Base-by-base conservation (phyloP, 2,888 invertebrate genomes). In the Cephus spinipes region DNA sequence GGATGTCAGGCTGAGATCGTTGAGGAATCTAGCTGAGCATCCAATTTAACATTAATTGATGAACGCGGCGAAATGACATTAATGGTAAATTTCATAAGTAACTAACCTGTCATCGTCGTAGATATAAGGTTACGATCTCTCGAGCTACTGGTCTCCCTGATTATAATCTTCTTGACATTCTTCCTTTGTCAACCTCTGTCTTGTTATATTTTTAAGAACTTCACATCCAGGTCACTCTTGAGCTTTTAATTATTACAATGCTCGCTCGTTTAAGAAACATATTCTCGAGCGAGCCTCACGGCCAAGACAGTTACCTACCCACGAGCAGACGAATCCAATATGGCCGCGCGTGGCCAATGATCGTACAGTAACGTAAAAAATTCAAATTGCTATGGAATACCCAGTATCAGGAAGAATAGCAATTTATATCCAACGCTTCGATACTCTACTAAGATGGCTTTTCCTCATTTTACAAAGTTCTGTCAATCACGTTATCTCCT, bases 1-100 rank as follows among this genome's bases (percentile, higher is more conserved):
- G 55, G 73, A 76, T 40, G 74, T 40, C 80, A 77, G 77, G 71
- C 75, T 77, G 80, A 76, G 77, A 79, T 82, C 23, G 23, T 55
- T 23, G 40, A 55, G 2, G 23, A 55, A 23, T 80, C 75, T 75
- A 68, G 77, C 74, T 76, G 74, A 78, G 78, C 78, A 77, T 79
- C 77, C 83, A 81, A 79, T 83, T 82, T 79, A 79, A 82, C 78
- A 79, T 81, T 81, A 81, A 82, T 82, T 81, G 77, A 82, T 78
- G 78, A 74, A 75, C 34, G 74, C 68, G 79, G 78, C 73, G 35
- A 75, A 34, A 77, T 76, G 77, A 75, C 77, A 77, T 80, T 82
- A 78, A 76, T 76, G 69, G 68, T 73, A 79, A 81, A 82, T 79
- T 80, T 81, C 79, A 81, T 79, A 78, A 77, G 33, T 76, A 76